Evolutionary conservation across 2,113 vertebrate species (phyloP), one percentile per base, ranked within the genome.

Genomic region (Megalops atlanticus): DNA sequence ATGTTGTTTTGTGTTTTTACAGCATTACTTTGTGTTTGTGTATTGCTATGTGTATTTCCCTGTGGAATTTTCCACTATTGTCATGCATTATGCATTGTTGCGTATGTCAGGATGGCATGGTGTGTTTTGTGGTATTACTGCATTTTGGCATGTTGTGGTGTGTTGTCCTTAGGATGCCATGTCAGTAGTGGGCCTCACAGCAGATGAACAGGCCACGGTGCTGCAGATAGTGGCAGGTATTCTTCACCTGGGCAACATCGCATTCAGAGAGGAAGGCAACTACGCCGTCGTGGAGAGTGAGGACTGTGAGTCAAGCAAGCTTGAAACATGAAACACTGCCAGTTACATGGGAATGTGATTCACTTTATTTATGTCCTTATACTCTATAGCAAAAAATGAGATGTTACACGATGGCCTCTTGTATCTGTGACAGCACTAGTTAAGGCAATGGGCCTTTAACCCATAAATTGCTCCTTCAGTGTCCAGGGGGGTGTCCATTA

Each of bases 191-290:
- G 95, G 95, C 35, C 87, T 96, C 43, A 86, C 90, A 10, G 0
- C 64, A 21, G 94, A 95, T 2, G 93, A 93, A 0, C 93, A 94
- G 89, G 90, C 93, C 12, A 88, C 89, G 0, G 95, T 96, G 11
- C 84, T 96, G 41, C 94, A 96, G 89, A 90, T 95, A 0, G 93
- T 96, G 0, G 94, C 94, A 10, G 93, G 92, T 24, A 95, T 96
- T 79, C 93, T 96, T 40, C 95, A 96, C 72, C 86, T 96, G 76
- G 95, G 95, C 45, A 96, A 96, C 90, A 92, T 96, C 72, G 84
- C 85, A 79, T 96, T 96, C 83, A 92, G 85, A 79, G 95, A 96
- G 76, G 92, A 93, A 11, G 94, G 95, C 81, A 96, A 96, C 86
- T 95, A 96, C 16, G 94, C 95, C 0, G 80, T 93, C 83, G 95